A percentile compares a stretch with the other conserved stretches of the same genome.
These are phyloP conservation scores for Girardinichthys multiradiatus DNA, from an alignment of 2,113 vertebrate genomes.

Conservation along the genomic window DNA sequence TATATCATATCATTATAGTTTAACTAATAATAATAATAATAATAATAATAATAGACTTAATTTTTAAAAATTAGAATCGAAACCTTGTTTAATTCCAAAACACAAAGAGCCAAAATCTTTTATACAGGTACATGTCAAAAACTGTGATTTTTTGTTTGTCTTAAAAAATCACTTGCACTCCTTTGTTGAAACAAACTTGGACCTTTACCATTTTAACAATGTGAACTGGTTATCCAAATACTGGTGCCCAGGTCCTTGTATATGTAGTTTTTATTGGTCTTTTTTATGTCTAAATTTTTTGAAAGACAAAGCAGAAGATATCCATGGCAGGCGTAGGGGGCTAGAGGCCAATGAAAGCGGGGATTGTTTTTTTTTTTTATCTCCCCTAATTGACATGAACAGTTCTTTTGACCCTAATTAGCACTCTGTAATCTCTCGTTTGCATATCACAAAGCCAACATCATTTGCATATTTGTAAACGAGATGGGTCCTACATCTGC, in stretches of 20 bases:
- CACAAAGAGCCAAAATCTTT: too few species aligned
- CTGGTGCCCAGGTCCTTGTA: constrained; percentile 47
- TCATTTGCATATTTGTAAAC: constrained; percentile 93
- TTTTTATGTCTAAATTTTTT: constrained; percentile 76
- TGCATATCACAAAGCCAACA: constrained; percentile 91
- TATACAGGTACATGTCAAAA: not conserved
- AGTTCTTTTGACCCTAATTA: constrained; percentile 96
- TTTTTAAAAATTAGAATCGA: too few species aligned
- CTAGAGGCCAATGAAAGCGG: constrained; percentile 64
- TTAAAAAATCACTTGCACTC: constrained; percentile 15
- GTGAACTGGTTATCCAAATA: constrained; percentile 50
- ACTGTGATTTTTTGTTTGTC: constrained; percentile 2
- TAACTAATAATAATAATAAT: too few species aligned
- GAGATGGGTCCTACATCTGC: constrained; percentile 84
- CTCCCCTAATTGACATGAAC: constrained; percentile 89
- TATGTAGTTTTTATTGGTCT: constrained; percentile 71
- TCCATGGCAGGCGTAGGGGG: constrained; percentile 70
- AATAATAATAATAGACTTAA: too few species aligned
- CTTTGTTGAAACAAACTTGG: constrained; percentile 46
- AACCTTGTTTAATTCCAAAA: too few species aligned
- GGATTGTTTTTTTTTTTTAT: constrained; percentile 73
- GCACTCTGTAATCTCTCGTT: constrained; percentile 89
- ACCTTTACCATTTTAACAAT: constrained; percentile 52
- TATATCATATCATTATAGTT: too few species aligned
- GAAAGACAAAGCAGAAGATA: constrained; percentile 78